These are phyloP conservation scores for Promerops cafer DNA, from an alignment of 2,113 vertebrate species.

Conservation along the genomic window DNA sequence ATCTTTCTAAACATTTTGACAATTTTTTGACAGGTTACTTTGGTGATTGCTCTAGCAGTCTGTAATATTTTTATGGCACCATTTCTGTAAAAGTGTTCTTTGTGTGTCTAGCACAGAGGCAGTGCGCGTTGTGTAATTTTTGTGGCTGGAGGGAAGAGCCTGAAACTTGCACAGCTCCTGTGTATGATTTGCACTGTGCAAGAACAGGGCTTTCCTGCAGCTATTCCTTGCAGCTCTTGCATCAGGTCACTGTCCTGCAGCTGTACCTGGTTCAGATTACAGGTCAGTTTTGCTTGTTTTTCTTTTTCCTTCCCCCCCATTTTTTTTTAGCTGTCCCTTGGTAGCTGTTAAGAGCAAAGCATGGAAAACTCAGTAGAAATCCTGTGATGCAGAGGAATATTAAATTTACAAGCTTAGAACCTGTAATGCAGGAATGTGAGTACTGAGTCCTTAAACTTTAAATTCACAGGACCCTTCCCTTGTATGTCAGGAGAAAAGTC, in stretches of 20 bases:
- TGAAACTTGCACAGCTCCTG: background rate
- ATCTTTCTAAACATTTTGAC: slow-evolving; percentile 40
- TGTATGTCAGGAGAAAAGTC: background rate
- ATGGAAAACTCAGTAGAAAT: background rate
- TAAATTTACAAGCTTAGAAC: background rate
- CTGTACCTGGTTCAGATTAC: background rate
- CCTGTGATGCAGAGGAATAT: background rate
- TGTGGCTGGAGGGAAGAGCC: slow-evolving; percentile 4
- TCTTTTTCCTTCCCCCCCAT: background rate
- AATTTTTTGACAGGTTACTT: slow-evolving; percentile 35
- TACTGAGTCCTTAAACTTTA: background rate
- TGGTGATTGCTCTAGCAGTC: background rate
- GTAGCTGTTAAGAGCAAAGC: background rate
- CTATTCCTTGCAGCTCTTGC: background rate
- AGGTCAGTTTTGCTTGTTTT: background rate
- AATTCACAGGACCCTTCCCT: background rate
- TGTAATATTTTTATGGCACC: background rate
- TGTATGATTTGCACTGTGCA: background rate
- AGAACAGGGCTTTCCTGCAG: background rate
- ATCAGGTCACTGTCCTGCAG: background rate
- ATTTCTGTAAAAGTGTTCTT: slow-evolving; percentile 1
- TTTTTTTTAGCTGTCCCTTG: background rate
- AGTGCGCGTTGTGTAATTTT: background rate
- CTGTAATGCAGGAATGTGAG: background rate
- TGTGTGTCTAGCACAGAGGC: background rate